Evolutionary conservation across 2,888 invertebrate genomes (phyloP).

Genomic region (Nemotelus nigrinus): DNA sequence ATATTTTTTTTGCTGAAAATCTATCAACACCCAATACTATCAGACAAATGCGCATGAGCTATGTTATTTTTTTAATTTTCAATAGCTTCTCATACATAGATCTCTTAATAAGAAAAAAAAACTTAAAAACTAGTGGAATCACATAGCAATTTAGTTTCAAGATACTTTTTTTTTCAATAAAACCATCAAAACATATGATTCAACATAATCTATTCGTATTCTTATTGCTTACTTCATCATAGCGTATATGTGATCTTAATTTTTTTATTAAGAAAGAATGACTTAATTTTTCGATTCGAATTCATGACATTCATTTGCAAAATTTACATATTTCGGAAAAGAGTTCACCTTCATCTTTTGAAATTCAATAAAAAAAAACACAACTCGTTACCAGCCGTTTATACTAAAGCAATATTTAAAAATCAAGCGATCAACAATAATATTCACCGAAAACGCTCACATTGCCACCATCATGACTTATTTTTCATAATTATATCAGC

Average conservation of each 20-base stretch:
- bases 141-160: too few species aligned
- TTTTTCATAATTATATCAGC: neutral
- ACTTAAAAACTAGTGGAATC: too few species aligned
- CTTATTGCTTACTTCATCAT: neutral
- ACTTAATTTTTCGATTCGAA: neutral
- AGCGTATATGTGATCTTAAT: neutral
- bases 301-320: neutral
- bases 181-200: too few species aligned
- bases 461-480: neutral
- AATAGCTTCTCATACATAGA: neutral
- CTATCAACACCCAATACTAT: too few species aligned
- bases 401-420: conserved; percentile 5
- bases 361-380: neutral
- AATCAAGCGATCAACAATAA: conserved; percentile 9
- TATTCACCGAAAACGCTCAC: conserved; percentile 45
- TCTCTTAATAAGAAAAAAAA: neutral
- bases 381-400: neutral
- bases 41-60: too few species aligned
- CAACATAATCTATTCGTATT: neutral
- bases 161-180: too few species aligned
- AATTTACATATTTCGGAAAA: too few species aligned
- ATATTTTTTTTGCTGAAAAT: too few species aligned
- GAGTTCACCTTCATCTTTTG: neutral
- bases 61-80: too few species aligned
- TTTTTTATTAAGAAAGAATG: neutral